Evolutionary conservation across 1,140 invertebrate species (phyloP).

Genomic region (Drosophila pallidifrons): DNA sequence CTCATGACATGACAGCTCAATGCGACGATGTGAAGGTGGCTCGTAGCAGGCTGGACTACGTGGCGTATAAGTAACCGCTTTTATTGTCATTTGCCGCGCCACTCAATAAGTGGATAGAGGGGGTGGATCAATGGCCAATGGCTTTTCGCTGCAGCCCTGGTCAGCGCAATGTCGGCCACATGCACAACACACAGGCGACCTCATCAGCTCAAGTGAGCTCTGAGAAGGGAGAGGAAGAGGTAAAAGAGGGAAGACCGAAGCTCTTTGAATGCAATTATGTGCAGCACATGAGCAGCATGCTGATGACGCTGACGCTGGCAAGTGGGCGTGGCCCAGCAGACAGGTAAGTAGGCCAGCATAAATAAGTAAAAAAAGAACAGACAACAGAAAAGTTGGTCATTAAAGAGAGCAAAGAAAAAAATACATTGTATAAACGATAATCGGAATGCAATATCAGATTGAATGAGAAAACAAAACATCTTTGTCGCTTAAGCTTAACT

Average conservation of each 20-base stretch:
- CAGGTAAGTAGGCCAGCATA: constrained; percentile 73
- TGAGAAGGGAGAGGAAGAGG: background rate
- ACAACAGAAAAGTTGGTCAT: constrained; percentile 1
- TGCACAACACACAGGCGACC: constrained; percentile 18
- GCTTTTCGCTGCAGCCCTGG: constrained; percentile 8
- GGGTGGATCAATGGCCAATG: background rate
- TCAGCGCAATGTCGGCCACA: constrained; percentile 39
- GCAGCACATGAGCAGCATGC: constrained; percentile 69
- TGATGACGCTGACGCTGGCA: constrained; percentile 8
- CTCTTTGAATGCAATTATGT: constrained; percentile 79
- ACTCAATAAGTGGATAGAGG: constrained; percentile 45
- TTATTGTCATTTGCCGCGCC: constrained; percentile 69
- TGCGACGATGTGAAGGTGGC: background rate
- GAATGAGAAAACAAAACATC: constrained; percentile 11
- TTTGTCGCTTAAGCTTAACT: background rate
- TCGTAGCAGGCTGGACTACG: constrained; percentile 26
- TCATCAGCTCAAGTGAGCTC: constrained; percentile 40
- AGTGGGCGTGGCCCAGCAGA: background rate
- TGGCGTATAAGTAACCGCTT: constrained; percentile 72
- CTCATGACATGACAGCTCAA: constrained; percentile 27
- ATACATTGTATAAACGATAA: background rate
- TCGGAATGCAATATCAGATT: constrained; percentile 36
- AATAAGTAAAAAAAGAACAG: constrained; percentile 63
- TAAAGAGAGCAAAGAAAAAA: background rate
- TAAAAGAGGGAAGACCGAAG: background rate